Evolutionary conservation across 2,888 invertebrate genomes (phyloP), one percentile per base, ranked within the genome.

Genomic region (Papilio elwesi): DNA sequence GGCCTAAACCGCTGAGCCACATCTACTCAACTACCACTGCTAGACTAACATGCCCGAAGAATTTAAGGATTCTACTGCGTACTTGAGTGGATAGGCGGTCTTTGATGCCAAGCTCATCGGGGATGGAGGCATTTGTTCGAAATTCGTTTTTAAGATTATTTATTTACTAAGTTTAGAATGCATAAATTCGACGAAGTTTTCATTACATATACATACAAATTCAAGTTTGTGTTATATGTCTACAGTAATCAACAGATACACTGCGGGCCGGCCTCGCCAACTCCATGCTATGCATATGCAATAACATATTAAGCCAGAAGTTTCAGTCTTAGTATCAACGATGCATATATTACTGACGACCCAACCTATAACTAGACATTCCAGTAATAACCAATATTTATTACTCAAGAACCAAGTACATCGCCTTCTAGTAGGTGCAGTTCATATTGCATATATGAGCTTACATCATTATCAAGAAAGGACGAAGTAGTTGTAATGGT

Each of bases 191-290:
- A 43, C 6, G 6, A 9, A 43, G 7, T 6, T 3, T 43, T 43
- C 43, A 43, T 43, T 43, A 43, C 43, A 43, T 43, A 43, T 43
- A 43, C 43, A 62, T 62, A 38, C n/a, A 43, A 62, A 43, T 43
- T 62, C 59, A 43, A 62, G 59, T 38, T 36, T 57, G 36, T 57
- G 5, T 36, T 16, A 10, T 12, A 55, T 15, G 16, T 38, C 57
- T 57, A 57, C 57, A 59, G 38, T 36, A 62, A 43, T 15, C 15
- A 9, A 43, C 43, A 10, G 6, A 43, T 38, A 43, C 43, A 62
- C 43, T 68, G 79, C 75, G 15, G 43, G 38, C 43, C 43, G 15
- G 59, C 43, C 43, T 43, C 43, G 38, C 43, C 38, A 62, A 62
- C 43, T 62, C 15, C 43, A 62, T 11, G 38, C 38, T 38, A 59